phyloP scores from a whole-genome alignment of 2,113 vertebrate genomes.

The Lipotes vexillifer region DNA sequence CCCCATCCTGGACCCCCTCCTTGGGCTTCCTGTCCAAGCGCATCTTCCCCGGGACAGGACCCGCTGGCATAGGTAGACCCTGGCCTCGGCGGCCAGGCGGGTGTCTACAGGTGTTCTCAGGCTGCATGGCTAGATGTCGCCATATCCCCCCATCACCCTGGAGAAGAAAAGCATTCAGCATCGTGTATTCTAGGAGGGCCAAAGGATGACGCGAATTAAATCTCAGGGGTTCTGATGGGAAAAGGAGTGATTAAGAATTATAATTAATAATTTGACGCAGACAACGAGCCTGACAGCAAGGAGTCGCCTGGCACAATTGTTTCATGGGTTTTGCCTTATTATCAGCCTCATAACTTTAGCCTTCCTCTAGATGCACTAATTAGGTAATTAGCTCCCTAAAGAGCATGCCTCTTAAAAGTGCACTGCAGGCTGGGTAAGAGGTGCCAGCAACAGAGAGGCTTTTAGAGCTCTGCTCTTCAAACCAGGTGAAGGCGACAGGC shows the following conservation, averaged over 20 bases:
- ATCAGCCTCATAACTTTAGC: slow-evolving; percentile 38
- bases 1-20: not conserved
- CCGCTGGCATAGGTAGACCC: not conserved
- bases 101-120: not conserved
- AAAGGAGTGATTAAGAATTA: slow-evolving; percentile 55
- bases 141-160: not conserved
- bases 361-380: slow-evolving; percentile 63
- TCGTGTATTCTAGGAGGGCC: slow-evolving; percentile 12
- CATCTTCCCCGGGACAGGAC: not conserved
- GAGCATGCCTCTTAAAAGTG: slow-evolving; percentile 32
- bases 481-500: not conserved
- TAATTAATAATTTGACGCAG: slow-evolving; percentile 63
- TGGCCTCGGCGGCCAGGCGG: accelerated
- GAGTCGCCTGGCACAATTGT: slow-evolving; percentile 9
- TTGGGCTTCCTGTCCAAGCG: not conserved
- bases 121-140: not conserved
- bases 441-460: not conserved
- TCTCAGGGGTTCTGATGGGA: slow-evolving; percentile 44
- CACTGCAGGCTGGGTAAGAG: not conserved
- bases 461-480: not conserved
- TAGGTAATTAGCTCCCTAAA: slow-evolving; percentile 69
- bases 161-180: not conserved
- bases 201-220: not conserved
- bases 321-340: slow-evolving; percentile 46
- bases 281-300: slow-evolving; percentile 40